Percentiles rank a stretch among this genome's conserved stretches.
Conservation (phyloP, 2,113 vertebrate species). For the Heterocephalus glaber region DNA sequence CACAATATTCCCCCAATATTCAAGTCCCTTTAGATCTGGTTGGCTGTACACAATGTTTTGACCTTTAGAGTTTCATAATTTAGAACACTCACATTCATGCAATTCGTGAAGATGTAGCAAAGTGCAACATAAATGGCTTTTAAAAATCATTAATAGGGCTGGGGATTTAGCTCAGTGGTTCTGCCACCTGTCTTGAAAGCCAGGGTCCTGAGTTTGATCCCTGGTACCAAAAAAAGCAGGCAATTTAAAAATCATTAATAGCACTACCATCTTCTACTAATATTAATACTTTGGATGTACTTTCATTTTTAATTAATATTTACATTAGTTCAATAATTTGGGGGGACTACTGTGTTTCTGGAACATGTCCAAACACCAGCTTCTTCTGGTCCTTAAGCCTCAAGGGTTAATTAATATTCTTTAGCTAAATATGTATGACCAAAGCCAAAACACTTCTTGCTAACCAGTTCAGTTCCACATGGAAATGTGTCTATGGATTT, state of each 20-base stretch:
- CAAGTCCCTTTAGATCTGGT: not conserved
- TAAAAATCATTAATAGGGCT: not conserved
- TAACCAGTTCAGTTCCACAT: not conserved
- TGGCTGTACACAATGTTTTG: not conserved
- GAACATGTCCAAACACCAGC: not conserved
- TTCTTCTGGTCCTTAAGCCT: not conserved
- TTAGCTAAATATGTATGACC: not conserved
- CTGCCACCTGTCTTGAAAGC: no score
- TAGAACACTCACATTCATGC: not conserved
- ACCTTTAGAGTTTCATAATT: not conserved
- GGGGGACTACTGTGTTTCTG: not conserved
- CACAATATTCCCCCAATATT: not conserved
- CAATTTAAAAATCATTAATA: not conserved
- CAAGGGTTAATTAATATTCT: not conserved
- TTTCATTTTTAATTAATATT: slow-evolving; percentile 37
- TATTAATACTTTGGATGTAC: not conserved
- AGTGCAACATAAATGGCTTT: slow-evolving; percentile 17
- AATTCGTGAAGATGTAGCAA: not conserved
- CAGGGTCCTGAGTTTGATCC: no score
- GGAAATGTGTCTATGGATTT: not conserved
- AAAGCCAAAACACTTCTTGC: not conserved
- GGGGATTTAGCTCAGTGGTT: no score
- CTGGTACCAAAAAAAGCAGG: no score
- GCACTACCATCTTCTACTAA: not conserved
- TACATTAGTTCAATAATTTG: slow-evolving; percentile 28